A percentile compares a stretch with the other conserved stretches of the same genome.
These are phyloP conservation scores for Lycophotia porphyrea DNA, from an alignment of 2,888 invertebrate species.

Conservation along the genomic window DNA sequence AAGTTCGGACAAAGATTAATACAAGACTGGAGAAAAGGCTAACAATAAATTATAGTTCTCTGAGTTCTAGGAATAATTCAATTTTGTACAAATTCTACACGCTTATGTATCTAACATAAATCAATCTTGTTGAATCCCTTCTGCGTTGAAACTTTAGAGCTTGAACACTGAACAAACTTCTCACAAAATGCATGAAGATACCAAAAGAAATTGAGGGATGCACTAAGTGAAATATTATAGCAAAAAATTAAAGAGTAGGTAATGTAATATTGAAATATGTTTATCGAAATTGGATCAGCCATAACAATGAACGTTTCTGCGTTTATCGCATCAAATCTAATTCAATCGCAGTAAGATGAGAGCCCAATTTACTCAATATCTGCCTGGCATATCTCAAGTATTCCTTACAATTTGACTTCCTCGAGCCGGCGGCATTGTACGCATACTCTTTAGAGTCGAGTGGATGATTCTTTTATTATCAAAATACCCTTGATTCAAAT, in stretches of 20 bases:
- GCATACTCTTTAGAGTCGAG: constrained; percentile 74
- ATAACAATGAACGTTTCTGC: constrained; percentile 53
- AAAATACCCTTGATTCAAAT: constrained; percentile 82
- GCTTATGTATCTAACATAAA: constrained; percentile 44
- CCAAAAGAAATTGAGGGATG: constrained; percentile 17
- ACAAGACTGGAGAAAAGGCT: constrained; percentile 28
- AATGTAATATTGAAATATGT: constrained; percentile 1
- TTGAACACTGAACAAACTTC: constrained; percentile 35
- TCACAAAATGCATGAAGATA: constrained; percentile 28
- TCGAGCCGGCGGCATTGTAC: constrained; percentile 66
- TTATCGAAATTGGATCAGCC: constrained; percentile 39
- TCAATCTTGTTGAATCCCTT: constrained; percentile 42
- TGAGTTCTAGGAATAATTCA: constrained; percentile 41
- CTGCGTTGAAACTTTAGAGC: constrained; percentile 30
- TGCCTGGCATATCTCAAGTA: constrained; percentile 67
- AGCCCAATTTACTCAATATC: constrained; percentile 72
- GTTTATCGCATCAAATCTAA: constrained; percentile 63
- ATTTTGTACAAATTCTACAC: constrained; percentile 38
- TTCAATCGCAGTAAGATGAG: constrained; percentile 66
- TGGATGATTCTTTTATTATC: constrained; percentile 83
- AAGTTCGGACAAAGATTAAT: constrained; percentile 36
- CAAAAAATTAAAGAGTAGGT: neutral
- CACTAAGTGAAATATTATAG: constrained; percentile 4
- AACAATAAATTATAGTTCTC: constrained; percentile 40
- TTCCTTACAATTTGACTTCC: constrained; percentile 72